Percentiles rank a stretch among this genome's conserved stretches.
These are phyloP conservation scores for Paramormyrops hopkinsi DNA, from an alignment of 2,797 vertebrate species.

Conservation along the genomic window DNA sequence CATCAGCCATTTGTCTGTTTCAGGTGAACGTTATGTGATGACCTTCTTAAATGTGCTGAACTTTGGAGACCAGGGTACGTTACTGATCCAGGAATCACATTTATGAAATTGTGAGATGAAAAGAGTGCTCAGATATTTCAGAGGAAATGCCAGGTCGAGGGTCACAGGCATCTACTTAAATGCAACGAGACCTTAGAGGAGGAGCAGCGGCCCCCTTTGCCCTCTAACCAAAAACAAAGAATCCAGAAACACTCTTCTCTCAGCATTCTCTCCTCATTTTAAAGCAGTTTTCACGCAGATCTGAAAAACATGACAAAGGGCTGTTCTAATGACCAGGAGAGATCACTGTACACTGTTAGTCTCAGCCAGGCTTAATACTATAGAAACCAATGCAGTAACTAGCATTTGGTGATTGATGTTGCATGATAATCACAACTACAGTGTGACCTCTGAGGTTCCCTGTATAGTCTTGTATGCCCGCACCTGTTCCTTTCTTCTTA, in stretches of 20 bases:
- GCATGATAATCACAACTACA: background rate
- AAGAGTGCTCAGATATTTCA: background rate
- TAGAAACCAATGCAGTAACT: background rate
- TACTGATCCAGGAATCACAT: background rate
- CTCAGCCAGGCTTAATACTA: background rate
- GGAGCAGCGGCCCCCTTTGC: background rate
- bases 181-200: background rate
- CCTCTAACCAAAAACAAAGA: background rate
- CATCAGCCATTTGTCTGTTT: slow-evolving; percentile 28
- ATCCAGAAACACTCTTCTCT: background rate
- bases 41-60: slow-evolving; percentile 93
- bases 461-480: background rate
- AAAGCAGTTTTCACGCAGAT: background rate
- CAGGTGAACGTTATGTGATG: slow-evolving; percentile 94
- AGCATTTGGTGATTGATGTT: background rate
- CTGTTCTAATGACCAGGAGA: background rate
- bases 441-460: background rate
- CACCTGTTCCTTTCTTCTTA: background rate
- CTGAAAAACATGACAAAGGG: background rate
- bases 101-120: background rate
- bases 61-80: slow-evolving; percentile 93
- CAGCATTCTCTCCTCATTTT: background rate
- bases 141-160: background rate
- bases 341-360: background rate
- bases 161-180: background rate